These are phyloP conservation scores for Aphis gossypii DNA, from an alignment of 1,140 invertebrate genomes.

Conservation along the genomic window DNA sequence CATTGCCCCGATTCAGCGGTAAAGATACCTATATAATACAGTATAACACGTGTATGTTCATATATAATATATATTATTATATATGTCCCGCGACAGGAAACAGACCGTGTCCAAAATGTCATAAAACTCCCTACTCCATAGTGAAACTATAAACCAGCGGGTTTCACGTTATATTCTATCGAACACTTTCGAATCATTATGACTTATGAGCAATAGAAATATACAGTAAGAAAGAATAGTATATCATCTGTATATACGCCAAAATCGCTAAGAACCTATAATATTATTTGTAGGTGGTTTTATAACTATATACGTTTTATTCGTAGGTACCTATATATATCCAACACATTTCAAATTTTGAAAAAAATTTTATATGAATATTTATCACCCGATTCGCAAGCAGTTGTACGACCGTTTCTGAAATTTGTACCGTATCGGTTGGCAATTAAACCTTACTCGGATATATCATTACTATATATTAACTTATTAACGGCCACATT, in stretches of 20 bases:
- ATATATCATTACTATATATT: no score
- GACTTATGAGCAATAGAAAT: background rate
- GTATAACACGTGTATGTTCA: background rate
- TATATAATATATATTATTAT: background rate
- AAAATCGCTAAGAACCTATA: background rate
- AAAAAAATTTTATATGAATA: no score
- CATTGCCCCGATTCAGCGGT: background rate
- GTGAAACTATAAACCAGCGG: constrained; percentile 14
- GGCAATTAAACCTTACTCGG: no score
- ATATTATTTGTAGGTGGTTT: background rate
- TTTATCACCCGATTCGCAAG: no score
- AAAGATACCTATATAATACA: background rate
- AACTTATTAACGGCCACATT: no score
- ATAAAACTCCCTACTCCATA: constrained; percentile 6
- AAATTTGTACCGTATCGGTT: no score
- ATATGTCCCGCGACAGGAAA: background rate
- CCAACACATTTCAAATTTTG: no score
- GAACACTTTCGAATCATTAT: constrained; percentile 38
- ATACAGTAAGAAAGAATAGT: background rate
- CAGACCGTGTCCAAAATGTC: constrained; percentile 27
- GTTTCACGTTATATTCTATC: background rate
- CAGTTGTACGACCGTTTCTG: no score
- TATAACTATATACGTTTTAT: background rate
- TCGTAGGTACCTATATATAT: no score
- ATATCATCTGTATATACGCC: background rate